Conservation (phyloP, 2,888 invertebrate species). For the Pycnomerus fuliginosus region DNA sequence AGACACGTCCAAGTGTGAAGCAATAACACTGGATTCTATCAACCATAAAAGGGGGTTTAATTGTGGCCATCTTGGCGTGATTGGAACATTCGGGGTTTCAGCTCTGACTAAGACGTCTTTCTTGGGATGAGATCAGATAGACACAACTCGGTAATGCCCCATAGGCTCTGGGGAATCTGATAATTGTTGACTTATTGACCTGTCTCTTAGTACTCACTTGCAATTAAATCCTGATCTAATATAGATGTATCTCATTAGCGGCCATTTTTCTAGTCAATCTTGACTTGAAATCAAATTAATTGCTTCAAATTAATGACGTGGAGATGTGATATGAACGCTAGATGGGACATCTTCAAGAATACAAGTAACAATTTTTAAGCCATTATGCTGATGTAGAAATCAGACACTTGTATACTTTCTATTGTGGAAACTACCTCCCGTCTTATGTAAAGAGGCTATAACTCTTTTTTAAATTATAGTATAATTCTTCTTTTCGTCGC, state of each 20-base stretch:
- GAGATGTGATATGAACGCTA: no score
- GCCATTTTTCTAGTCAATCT: no score
- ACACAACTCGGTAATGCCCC: constrained; percentile 33
- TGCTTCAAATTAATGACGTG: no score
- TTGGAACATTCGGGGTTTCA: constrained; percentile 41
- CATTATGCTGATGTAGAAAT: no score
- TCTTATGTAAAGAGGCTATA: no score
- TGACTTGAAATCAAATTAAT: no score
- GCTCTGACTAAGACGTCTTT: constrained; percentile 46
- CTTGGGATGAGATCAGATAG: constrained; percentile 31
- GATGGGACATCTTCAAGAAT: no score
- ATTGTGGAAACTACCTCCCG: no score
- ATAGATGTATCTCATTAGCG: constrained; percentile 39
- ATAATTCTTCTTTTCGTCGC: no score
- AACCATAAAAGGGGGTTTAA: constrained; percentile 51
- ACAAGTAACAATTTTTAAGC: no score
- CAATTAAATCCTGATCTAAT: constrained; percentile 42
- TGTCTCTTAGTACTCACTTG: constrained; percentile 41
- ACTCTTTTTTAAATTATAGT: no score
- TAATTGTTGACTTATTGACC: constrained; percentile 51
- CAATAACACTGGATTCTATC: constrained; percentile 48
- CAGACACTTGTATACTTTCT: no score
- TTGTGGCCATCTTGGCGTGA: constrained; percentile 48
- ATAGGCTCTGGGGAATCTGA: constrained; percentile 44
- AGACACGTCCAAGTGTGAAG: constrained; percentile 28